phyloP scores from a whole-genome alignment of 2,797 vertebrate genomes.

The Tenualosa ilisha region DNA sequence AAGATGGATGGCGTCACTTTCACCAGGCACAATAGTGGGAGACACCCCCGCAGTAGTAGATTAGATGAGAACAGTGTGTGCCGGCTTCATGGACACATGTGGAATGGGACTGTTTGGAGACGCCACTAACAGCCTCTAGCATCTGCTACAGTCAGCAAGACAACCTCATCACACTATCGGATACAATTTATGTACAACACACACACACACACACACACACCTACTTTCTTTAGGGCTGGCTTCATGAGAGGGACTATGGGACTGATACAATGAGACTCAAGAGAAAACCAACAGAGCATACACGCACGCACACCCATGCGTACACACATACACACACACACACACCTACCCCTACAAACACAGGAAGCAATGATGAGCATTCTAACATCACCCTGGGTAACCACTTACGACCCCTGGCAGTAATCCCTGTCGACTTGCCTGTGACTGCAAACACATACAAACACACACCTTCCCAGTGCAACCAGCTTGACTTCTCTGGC shows the following conservation, averaged over 20 bases:
- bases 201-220: not conserved
- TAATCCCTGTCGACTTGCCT: constrained; percentile 15
- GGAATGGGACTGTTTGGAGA: not conserved
- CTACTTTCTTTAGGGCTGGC: not conserved
- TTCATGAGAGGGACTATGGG: not conserved
- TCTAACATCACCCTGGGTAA: constrained; percentile 23
- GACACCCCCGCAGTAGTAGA: not conserved
- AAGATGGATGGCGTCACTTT: constrained; percentile 6
- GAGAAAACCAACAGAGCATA: not conserved
- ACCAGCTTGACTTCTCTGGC: constrained; percentile 3
- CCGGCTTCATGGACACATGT: constrained; percentile 12
- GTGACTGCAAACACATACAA: not conserved
- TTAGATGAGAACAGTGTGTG: constrained; percentile 14
- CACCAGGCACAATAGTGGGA: not conserved
- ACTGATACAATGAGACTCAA: not conserved
- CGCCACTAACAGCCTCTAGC: not conserved
- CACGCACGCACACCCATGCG: not conserved
- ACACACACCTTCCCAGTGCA: constrained; percentile 18
- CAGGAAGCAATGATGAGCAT: constrained; percentile 20
- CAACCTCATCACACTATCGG: not conserved
- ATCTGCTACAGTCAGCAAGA: not conserved
- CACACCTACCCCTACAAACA: not conserved
- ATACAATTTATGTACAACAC: not conserved
- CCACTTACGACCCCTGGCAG: constrained; percentile 13
- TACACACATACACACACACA: not conserved